These are phyloP conservation scores for Pararge aegeria DNA, from an alignment of 1,140 invertebrate genomes.

Conservation along the genomic window DNA sequence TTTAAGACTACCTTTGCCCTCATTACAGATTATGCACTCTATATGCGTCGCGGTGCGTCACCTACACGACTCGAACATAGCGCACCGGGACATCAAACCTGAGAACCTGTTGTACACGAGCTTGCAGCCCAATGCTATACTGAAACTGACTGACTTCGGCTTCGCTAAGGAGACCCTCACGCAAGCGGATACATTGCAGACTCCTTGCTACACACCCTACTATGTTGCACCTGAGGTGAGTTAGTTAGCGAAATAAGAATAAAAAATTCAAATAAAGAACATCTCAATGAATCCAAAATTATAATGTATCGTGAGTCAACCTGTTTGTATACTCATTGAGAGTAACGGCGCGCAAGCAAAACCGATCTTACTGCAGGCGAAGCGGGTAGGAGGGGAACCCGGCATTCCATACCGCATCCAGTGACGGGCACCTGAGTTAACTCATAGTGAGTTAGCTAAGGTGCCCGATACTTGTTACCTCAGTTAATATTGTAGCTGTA, in stretches of 20 bases:
- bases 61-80: conserved; percentile 97
- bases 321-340: too few relatives aligned
- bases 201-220: conserved; percentile 99
- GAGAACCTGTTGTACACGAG: conserved; percentile 94
- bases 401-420: too few relatives aligned
- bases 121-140: conserved; percentile 84
- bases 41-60: conserved; percentile 98
- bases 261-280: background rate
- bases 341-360: too few relatives aligned
- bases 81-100: conserved; percentile 97
- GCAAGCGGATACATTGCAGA: conserved; percentile 94
- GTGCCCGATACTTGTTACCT: too few relatives aligned
- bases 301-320: too few relatives aligned
- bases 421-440: too few relatives aligned
- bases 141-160: conserved; percentile 99
- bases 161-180: conserved; percentile 98
- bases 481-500: too few relatives aligned
- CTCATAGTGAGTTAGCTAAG: too few relatives aligned
- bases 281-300: background rate
- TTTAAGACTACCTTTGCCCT: too few relatives aligned
- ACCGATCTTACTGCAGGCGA: too few relatives aligned
- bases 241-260: background rate
- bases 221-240: conserved; percentile 88
- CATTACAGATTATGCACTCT: conserved; percentile 92
- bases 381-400: too few relatives aligned